Evolutionary conservation across 1,140 invertebrate genomes (phyloP).

Genomic region (Cydia fagiglandana): DNA sequence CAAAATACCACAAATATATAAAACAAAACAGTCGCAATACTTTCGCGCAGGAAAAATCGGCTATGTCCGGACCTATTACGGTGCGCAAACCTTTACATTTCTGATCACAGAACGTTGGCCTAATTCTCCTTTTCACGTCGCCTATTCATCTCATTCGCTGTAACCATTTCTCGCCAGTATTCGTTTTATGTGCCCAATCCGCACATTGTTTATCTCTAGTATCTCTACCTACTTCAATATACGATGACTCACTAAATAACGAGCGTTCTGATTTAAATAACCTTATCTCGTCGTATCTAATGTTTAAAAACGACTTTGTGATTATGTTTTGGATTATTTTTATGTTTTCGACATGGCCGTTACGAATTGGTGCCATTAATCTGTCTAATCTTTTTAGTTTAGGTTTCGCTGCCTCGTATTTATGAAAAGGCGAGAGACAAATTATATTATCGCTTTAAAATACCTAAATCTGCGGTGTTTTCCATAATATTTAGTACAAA

Average conservation of each 20-base stretch:
- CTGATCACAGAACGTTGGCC: slow-evolving; percentile 20
- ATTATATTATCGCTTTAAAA: too few species aligned
- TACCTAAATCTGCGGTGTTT: too few species aligned
- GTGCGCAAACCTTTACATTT: slow-evolving; percentile 13
- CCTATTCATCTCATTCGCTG: slow-evolving; percentile 20
- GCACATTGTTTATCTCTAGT: too few species aligned
- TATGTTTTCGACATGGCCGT: neutral
- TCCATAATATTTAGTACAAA: too few species aligned
- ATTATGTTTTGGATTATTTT: neutral
- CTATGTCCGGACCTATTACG: neutral
- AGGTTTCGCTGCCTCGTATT: too few species aligned
- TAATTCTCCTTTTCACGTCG: slow-evolving; percentile 23
- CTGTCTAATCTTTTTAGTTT: slow-evolving; percentile 7
- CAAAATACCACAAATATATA: too few species aligned
- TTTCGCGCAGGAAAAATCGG: neutral
- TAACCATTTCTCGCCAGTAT: slow-evolving; percentile 14
- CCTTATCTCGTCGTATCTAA: slow-evolving; percentile 11
- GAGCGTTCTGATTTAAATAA: slow-evolving; percentile 4
- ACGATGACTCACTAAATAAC: slow-evolving; percentile 13
- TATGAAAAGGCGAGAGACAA: too few species aligned
- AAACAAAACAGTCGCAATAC: too few species aligned
- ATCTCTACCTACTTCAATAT: neutral
- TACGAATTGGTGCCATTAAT: slow-evolving; percentile 1
- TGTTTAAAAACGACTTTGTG: neutral
- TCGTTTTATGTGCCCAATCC: neutral